Percentiles rank a stretch among this genome's conserved stretches.
Evolutionary conservation across 2,113 vertebrate species (phyloP).

Genomic region (Podilymbus podiceps): DNA sequence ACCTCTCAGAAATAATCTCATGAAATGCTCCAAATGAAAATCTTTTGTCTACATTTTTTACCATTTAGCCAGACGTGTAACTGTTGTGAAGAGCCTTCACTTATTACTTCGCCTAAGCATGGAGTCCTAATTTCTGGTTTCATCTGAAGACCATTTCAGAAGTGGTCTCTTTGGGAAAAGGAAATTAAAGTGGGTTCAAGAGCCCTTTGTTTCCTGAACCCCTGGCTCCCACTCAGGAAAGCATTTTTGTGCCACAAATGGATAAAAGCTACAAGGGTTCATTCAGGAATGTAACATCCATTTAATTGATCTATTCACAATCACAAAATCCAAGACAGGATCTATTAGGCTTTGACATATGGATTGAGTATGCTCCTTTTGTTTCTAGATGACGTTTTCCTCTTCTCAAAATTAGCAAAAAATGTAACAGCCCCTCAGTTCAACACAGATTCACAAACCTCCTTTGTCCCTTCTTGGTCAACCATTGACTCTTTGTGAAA

Average conservation of each 20-base stretch:
- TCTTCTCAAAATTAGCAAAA: constrained; percentile 44
- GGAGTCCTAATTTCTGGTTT: not conserved
- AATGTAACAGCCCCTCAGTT: constrained; percentile 45
- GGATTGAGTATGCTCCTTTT: constrained; percentile 43
- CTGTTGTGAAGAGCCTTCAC: not conserved
- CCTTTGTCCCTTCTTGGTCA: constrained; percentile 45
- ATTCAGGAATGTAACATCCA: constrained; percentile 23
- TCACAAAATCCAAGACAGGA: constrained; percentile 30
- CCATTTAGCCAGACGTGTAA: not conserved
- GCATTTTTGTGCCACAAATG: not conserved
- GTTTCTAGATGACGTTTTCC: constrained; percentile 26
- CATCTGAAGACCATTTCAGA: constrained; percentile 5
- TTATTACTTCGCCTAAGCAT: not conserved
- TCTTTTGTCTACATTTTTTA: not conserved
- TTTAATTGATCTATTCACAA: constrained; percentile 56
- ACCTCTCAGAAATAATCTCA: not conserved
- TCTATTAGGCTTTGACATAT: constrained; percentile 47
- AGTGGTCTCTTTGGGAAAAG: not conserved
- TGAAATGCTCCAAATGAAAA: not conserved
- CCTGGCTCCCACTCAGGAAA: not conserved
- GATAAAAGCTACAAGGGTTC: constrained; percentile 35
- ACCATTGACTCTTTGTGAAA: constrained; percentile 49
- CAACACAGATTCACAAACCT: constrained; percentile 44
- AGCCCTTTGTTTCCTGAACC: constrained; percentile 5
- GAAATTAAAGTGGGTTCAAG: constrained; percentile 20